Evolutionary conservation across 2,113 vertebrate genomes (phyloP).

Genomic region (Rhea pennata): DNA sequence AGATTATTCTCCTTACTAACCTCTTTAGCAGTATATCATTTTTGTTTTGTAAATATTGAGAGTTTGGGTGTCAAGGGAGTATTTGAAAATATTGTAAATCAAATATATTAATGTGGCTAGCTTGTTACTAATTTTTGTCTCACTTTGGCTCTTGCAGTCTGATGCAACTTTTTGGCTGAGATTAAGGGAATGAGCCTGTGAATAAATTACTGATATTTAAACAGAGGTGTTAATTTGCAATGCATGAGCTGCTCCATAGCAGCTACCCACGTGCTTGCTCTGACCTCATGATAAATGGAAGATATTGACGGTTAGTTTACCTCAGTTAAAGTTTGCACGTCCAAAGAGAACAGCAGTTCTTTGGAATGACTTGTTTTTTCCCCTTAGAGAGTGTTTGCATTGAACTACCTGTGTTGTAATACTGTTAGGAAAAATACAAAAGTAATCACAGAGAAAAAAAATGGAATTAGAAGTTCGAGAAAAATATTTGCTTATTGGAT

Average conservation of each 20-base stretch:
- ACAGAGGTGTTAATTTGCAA: conserved; percentile 57
- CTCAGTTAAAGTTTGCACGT: not conserved
- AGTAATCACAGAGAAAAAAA: not conserved
- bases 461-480: not conserved
- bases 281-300: conserved; percentile 39
- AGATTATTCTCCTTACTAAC: not conserved
- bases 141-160: not conserved
- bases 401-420: not conserved
- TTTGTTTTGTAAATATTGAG: not conserved
- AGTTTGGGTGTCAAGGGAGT: not conserved
- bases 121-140: not conserved
- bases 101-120: not conserved
- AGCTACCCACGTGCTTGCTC: conserved; percentile 15
- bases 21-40: not conserved
- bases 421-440: not conserved
- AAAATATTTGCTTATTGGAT: conserved; percentile 4
- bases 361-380: not conserved
- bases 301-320: not conserved
- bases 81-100: not conserved
- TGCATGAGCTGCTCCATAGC: conserved; percentile 38
- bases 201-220: conserved; percentile 66
- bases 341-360: not conserved
- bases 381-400: not conserved
- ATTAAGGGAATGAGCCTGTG: conserved; percentile 43
- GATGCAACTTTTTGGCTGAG: conserved; percentile 36